Conservation (phyloP, 2,888 invertebrate species). For the Gymnocheta viridis region DNA sequence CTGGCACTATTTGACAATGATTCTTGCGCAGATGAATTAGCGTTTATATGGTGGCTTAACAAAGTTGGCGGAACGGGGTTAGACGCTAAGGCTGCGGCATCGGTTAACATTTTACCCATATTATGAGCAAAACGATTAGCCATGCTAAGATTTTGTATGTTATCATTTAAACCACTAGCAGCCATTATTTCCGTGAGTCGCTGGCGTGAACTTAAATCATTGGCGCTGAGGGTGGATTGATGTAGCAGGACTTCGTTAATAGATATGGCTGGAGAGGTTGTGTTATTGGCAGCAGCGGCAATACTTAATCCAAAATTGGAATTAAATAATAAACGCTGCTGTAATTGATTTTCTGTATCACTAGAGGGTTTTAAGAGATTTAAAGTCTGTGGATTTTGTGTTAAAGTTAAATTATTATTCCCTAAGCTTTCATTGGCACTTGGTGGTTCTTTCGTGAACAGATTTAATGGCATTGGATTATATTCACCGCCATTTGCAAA, state of each 20-base stretch:
- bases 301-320: conserved; percentile 71
- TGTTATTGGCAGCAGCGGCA: conserved; percentile 37
- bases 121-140: conserved; percentile 61
- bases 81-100: conserved; percentile 51
- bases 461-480: conserved; percentile 38
- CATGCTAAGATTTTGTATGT: conserved; percentile 53
- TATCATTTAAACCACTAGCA: conserved; percentile 70
- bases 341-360: conserved; percentile 71
- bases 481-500: conserved; percentile 72
- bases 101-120: conserved; percentile 68
- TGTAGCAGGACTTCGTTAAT: conserved; percentile 56
- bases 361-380: conserved; percentile 44
- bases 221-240: conserved; percentile 67
- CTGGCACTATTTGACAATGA: conserved; percentile 14
- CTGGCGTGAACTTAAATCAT: conserved; percentile 73
- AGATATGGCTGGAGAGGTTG: conserved; percentile 17
- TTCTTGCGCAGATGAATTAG: conserved; percentile 31
- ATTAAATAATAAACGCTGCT: conserved; percentile 76
- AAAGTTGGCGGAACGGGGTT: conserved; percentile 57
- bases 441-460: conserved; percentile 53
- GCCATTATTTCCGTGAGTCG: conserved; percentile 61
- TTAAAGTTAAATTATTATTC: neutral
- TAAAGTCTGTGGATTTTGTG: conserved; percentile 41
- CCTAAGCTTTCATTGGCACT: conserved; percentile 33
- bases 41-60: conserved; percentile 69